Evolutionary conservation across 2,797 vertebrate genomes (phyloP).

Genomic region (Sparidentex hasta): DNA sequence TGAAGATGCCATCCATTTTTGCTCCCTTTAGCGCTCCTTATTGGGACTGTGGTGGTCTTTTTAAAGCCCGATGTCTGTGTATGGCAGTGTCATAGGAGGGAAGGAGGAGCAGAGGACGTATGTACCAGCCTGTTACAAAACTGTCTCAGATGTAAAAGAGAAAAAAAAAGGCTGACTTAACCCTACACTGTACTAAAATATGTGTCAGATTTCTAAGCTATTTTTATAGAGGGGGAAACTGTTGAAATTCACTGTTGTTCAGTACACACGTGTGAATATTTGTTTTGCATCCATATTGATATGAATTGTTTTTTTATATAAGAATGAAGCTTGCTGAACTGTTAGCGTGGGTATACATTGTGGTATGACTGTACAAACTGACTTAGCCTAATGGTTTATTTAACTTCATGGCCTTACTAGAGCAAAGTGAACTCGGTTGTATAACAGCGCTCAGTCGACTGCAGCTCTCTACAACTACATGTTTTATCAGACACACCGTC

Average conservation of each 20-base stretch:
- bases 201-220: conserved; percentile 87
- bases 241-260: conserved; percentile 81
- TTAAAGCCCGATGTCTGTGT: conserved; percentile 37
- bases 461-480: conserved; percentile 51
- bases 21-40: conserved; percentile 47
- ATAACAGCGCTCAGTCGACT: conserved; percentile 51
- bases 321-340: conserved; percentile 78
- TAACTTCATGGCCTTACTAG: conserved; percentile 75
- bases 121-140: conserved; percentile 73
- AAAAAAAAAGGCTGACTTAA: conserved; percentile 68
- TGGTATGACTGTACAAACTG: conserved; percentile 64
- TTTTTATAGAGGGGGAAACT: conserved; percentile 86
- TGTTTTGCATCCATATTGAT: conserved; percentile 80
- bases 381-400: conserved; percentile 60
- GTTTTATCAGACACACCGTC: conserved; percentile 26
- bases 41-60: conserved; percentile 46
- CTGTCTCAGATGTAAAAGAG: conserved; percentile 73
- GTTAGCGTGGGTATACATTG: conserved; percentile 69
- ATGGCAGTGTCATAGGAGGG: conserved; percentile 76
- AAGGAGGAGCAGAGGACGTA: conserved; percentile 73
- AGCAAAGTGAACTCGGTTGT: conserved; percentile 59
- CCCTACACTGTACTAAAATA: conserved; percentile 82
- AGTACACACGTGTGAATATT: conserved; percentile 79
- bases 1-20: conserved; percentile 42
- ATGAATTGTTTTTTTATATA: conserved; percentile 73